Base-by-base conservation (phyloP, 2,888 invertebrate genomes). In the Drosophila emarginata region DNA sequence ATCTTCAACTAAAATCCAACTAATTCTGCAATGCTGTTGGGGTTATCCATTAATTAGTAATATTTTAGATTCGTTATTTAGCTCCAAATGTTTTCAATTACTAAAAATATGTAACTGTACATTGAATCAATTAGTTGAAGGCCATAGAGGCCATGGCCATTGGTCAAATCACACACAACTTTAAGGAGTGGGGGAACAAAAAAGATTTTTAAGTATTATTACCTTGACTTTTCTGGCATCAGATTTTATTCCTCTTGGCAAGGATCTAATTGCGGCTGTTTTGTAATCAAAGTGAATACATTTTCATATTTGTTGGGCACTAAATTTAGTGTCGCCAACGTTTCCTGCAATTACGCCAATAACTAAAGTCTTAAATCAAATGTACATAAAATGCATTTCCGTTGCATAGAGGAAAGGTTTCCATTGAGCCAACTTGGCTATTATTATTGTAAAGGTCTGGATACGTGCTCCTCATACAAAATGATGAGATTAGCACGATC, bases 401-500 rank as follows among this genome's bases (percentile, higher is more conserved):
- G 86, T 69, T 32, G 9, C 32, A 32, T 32, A 32, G 32, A 32
- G 32, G 32, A 32, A 32, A 9, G 7, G 32, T 32, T 9, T 32
- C 9, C 32, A 32, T 32, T 74, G 76, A 53, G 63, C 64, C 64
- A 45, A 61, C 32, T 52, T 3, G 37, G 11, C 53, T 51, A 60
- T 45, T 21, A 45, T 21, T n/a, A 45, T n/a, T 45, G 45, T 21
- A 2, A 1, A n/a, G 15, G 11, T 1, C 59, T 45, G 23, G 26
- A 52, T 74, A 82, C 82, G 82, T 83, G 82, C 71, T 71, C 61
- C 23, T 67, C 79, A 80, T 86, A 61, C 58, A 64, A 76, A 86
- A 60, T 56, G 52, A 14, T n/a, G 59, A 62, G 70, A 74, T 79
- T 72, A 74, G 65, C 59, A 54, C 63, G 67, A 23, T 67, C 72